Base-by-base conservation (phyloP, 2,888 invertebrate species). In the Thecophora atra region DNA sequence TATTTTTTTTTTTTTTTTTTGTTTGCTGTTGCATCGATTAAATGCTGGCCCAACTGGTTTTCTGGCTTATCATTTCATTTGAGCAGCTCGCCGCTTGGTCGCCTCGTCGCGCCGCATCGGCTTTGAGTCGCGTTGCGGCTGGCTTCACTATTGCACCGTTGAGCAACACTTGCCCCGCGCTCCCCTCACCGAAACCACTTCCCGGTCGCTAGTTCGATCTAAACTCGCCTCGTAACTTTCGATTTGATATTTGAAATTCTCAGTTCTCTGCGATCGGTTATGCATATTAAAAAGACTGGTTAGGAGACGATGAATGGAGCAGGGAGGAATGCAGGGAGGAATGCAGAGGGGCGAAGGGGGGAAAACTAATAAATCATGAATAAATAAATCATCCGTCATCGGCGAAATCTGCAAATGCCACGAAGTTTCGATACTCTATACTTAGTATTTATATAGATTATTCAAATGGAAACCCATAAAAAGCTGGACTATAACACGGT, bases 151-250 rank as follows among this genome's bases (percentile, higher is more conserved):
- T 15, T 24, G 67, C 67, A 54, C 54, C 21, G 54, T 67, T 67
- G 67, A 67, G 67, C 67, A 67, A 67, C 67, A 67, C 67, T 67
- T 67, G 67, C 56, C 56, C 56, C 30, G 51, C 51, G 47, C n/a
- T 17, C 47, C 15, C n/a, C 30, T 7, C 30, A 60, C 7, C 7
- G 7, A 11, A 15, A 13, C 24, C 24, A 11, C 24, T 19, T 44
- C n/a, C 47, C 47, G 19, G 47, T 62, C 8, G 24, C 5, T 56
- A 26, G 6, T 28, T 51, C 28, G 52, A 37, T 13, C 37, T 54
- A 37, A 37, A 37, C 37, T 37, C 11, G 11, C 37, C 37, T 37
- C 37, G 37, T 37, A 67, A 68, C 68, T 68, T 68, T 68, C 68
- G 68, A 58, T 68, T 58, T 44, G 42, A 42, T 68, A 52, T 67